Evolutionary conservation across 2,113 vertebrate species (phyloP), one percentile per base, ranked within the genome.

Genomic region (Bothrops jararaca): DNA sequence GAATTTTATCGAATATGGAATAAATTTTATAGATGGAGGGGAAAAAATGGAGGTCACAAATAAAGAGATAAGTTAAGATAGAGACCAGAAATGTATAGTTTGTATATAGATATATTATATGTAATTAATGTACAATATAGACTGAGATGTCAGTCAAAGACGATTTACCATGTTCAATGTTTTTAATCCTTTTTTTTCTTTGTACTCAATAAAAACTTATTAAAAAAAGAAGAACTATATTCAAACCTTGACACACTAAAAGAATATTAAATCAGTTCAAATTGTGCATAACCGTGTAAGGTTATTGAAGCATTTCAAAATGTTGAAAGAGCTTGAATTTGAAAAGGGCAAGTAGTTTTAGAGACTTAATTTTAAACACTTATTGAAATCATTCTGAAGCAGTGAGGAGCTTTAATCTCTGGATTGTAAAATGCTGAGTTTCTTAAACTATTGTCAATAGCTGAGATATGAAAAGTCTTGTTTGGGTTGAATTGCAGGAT

Each of bases 271-370:
- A 97, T 98, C 97, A 97, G 96, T 95, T 96, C 95, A 96, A 97
- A 97, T 64, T 56, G 96, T 96, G 94, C 95, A 91, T 95, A 95
- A 96, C 96, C 96, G 95, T 92, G 95, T 96, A 97, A 95, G 95
- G 97, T 96, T 98, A 97, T 96, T 97, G 97, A 97, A 97, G 96
- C 97, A 97, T 98, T 97, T 97, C 90, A 97, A 96, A 97, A 97
- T 95, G 95, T 95, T 96, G 89, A 95, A 95, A 97, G 64, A 97
- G 95, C 92, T 95, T 97, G 96, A 96, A 95, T 97, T 97, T 97
- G 74, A 96, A 95, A 97, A 97, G 96, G 96, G 95, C 96, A 96
- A 97, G 95, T 90, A 93, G 95, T 92, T 97, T 97, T 96, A 93
- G 94, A 96, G 96, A 95, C 96, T 95, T 96, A 94, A 85, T 92